Evolutionary conservation across 2,113 vertebrate genomes (phyloP), one percentile per base, ranked within the genome.

Genomic region (Fregata magnificens): DNA sequence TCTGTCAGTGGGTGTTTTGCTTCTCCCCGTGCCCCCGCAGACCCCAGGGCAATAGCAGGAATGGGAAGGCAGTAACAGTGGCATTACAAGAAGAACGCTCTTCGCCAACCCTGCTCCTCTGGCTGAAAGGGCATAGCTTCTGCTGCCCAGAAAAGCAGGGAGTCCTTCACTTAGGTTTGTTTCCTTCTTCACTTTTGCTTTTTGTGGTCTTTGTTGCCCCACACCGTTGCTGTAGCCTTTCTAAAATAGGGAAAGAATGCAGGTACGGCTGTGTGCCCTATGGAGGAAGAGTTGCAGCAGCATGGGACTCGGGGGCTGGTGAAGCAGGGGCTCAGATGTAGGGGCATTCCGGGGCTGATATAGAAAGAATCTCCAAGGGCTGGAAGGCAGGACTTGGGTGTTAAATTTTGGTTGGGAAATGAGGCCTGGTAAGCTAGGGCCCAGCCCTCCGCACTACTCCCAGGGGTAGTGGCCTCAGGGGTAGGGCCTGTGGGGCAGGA

Each of bases 11-110:
- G 38, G n/a, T 53, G 59, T 62, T 88, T 53, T 74, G 28, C 52
- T 84, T 58, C 91, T 82, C 38, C 8, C n/a, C 2, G 0, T 63
- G 69, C 5, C 65, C 29, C 26, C 0, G 0, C 38, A 72, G 44
- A 28, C 44, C 36, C 38, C 36, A 53, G 19, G 34, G 65, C 78
- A 91, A 81, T 4, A 67, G 67, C 29, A 84, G 45, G 49, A n/a
- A 84, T 8, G 16, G 59, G 42, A 81, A 84, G 40, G 69, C 66
- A 70, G 66, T 22, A 32, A 55, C n/a, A 32, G 44, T 28, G 59
- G 36, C 49, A 21, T 45, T 86, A 44, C 7, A 76, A 91, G 44
- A 85, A 82, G 36, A 86, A 82, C 15, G 6, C 19, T 72, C 29
- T 59, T 86, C 72, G 53, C 72, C 58, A 86, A 12, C 19, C 25